Percentiles rank a stretch among this genome's conserved stretches.
Evolutionary conservation across 2,113 vertebrate genomes (phyloP).

Genomic region (Scalopus aquaticus): DNA sequence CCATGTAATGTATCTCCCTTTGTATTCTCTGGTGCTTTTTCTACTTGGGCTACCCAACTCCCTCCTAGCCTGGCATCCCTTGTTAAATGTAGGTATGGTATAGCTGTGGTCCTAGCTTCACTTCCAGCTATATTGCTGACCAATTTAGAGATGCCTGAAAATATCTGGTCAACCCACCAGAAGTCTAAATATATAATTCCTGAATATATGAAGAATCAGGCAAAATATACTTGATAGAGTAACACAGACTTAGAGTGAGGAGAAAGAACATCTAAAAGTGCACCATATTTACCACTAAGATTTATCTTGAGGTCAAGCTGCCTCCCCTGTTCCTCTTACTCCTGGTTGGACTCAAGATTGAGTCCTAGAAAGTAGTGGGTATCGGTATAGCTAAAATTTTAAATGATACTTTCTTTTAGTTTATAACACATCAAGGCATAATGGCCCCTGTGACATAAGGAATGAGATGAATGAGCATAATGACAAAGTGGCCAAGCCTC

Average conservation of each 20-base stretch:
- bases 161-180: background rate
- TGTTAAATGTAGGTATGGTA: background rate
- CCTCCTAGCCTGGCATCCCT: background rate
- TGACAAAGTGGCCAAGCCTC: background rate
- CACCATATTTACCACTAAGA: background rate
- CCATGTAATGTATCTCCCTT: background rate
- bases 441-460: background rate
- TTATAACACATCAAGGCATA: background rate
- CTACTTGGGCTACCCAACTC: background rate
- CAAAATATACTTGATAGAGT: background rate
- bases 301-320: background rate
- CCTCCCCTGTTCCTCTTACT: background rate
- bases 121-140: background rate
- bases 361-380: background rate
- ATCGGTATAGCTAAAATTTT: background rate
- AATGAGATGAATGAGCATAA: background rate
- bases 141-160: background rate
- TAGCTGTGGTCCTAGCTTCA: background rate
- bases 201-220: background rate
- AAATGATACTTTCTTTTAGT: background rate
- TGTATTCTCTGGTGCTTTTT: background rate
- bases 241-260: background rate
- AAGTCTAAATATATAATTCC: background rate
- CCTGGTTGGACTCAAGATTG: background rate
- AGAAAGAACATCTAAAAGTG: background rate